These are phyloP conservation scores for Metacarcinus magister DNA, from an alignment of 2,888 invertebrate species.

Conservation along the genomic window DNA sequence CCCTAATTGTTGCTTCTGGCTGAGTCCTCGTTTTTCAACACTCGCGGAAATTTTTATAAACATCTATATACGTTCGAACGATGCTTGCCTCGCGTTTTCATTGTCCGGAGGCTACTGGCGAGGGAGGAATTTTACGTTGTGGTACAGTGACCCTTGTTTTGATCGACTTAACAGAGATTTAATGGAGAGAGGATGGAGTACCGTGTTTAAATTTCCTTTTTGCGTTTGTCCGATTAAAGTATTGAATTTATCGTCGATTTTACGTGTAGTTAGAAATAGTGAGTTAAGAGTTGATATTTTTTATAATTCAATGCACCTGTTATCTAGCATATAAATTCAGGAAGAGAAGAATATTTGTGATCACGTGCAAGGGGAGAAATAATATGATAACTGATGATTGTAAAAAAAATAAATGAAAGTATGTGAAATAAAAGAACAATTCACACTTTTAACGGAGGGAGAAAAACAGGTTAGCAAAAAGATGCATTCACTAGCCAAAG, in stretches of 20 bases:
- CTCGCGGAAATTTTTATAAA: background rate
- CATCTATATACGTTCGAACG: background rate
- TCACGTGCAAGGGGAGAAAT: too few species aligned
- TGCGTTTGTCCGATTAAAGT: background rate
- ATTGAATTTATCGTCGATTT: background rate
- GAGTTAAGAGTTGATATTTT: too few species aligned
- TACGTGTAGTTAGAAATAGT: background rate
- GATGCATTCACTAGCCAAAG: too few species aligned
- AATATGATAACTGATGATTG: too few species aligned
- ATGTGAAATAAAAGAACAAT: too few species aligned
- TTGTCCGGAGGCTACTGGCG: background rate
- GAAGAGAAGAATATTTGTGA: too few species aligned
- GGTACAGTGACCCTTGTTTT: background rate
- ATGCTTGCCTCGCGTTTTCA: background rate
- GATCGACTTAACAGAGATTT: background rate
- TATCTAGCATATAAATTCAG: too few species aligned
- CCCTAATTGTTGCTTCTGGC: background rate
- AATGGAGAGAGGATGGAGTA: background rate
- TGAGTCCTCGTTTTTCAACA: background rate
- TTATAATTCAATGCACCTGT: too few species aligned
- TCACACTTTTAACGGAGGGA: too few species aligned
- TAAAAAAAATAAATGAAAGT: background rate
- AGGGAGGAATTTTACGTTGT: background rate
- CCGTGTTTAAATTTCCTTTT: background rate
- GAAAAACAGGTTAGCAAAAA: too few species aligned